Evolutionary conservation across 2,888 invertebrate genomes (phyloP).

Genomic region (Chaetogeoica ovagalla): DNA sequence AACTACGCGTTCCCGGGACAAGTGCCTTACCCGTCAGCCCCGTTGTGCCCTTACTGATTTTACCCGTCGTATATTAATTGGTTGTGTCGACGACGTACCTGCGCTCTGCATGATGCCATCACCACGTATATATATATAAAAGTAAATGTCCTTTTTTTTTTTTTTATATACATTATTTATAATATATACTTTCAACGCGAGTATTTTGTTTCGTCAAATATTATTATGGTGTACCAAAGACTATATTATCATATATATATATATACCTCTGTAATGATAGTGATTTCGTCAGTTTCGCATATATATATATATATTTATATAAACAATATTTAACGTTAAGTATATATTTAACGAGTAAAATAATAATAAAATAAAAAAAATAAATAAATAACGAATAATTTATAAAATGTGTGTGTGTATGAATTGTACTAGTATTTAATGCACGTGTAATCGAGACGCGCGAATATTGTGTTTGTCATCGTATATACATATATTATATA

Average conservation of each 20-base stretch:
- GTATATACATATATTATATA: background rate
- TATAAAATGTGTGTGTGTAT: too few relatives aligned
- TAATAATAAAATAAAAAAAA: background rate
- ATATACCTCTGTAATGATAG: background rate
- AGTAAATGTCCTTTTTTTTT: background rate
- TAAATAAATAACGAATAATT: background rate
- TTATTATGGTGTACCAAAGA: conserved; percentile 13
- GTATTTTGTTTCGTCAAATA: background rate
- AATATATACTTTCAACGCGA: background rate
- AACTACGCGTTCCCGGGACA: conserved; percentile 66
- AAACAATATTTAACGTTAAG: background rate
- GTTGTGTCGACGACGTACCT: too few relatives aligned
- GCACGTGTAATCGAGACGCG: background rate
- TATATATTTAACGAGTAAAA: background rate
- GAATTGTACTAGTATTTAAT: conserved; percentile 3
- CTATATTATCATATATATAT: background rate
- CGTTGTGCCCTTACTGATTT: conserved; percentile 68
- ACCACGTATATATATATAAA: background rate
- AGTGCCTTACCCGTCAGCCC: conserved; percentile 65
- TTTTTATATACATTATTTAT: too few relatives aligned
- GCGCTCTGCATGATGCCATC: background rate
- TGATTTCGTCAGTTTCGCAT: conserved; percentile 6
- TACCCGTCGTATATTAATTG: too few relatives aligned
- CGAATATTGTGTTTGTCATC: background rate
- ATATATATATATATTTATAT: background rate